Base-by-base conservation (phyloP, 2,797 vertebrate genomes). In the Halcyon badia region DNA sequence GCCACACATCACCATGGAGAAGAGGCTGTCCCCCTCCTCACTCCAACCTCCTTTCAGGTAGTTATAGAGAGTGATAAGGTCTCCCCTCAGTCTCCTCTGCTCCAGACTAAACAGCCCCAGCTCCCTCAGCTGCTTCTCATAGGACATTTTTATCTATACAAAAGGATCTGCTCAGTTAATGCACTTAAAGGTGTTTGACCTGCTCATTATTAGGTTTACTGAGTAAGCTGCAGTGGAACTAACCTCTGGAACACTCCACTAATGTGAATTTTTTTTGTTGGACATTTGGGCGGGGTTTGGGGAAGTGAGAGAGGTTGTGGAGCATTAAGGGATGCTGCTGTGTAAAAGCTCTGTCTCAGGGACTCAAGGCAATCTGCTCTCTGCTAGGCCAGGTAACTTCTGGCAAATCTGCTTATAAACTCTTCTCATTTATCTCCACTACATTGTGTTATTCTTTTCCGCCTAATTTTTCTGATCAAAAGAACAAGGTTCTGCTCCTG, bases 221-320 rank as follows among this genome's bases (percentile, higher is more conserved):
- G 33, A 85, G 26, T 22, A 80, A 70, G 5, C 30, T 66, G 25
- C 18, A 62, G 3, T 4, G 20, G 14, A 86, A 61, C 10, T 37
- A 51, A 75, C 17, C 22, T 71, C 58, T 71, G 19, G 28, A 58
- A 51, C 10, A 35, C 19, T 33, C 56, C 21, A 25, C 18, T 33
- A 60, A 52, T 54, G 12, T n/a, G 16, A 18, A 13, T 10, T 2
- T 30, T 57, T 71, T 44, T 73, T 31, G 2, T 25, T 48, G 13
- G 31, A 39, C 2, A 0, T 33, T 35, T 76, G 3, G 3, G 46
- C 56, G 28, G 7, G 10, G 2, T 19, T 51, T 62, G 16, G 5
- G 11, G 3, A 0, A 75, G 5, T 21, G 16, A 56, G 16, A 16
- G 14, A 6, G 4, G 0, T 4, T 42, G 21, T 26, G 10, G 7